Percentiles rank a stretch among this genome's conserved stretches.
Evolutionary conservation across 2,888 invertebrate genomes (phyloP).

Genomic region (Cataglyphis rosenhaueri): DNA sequence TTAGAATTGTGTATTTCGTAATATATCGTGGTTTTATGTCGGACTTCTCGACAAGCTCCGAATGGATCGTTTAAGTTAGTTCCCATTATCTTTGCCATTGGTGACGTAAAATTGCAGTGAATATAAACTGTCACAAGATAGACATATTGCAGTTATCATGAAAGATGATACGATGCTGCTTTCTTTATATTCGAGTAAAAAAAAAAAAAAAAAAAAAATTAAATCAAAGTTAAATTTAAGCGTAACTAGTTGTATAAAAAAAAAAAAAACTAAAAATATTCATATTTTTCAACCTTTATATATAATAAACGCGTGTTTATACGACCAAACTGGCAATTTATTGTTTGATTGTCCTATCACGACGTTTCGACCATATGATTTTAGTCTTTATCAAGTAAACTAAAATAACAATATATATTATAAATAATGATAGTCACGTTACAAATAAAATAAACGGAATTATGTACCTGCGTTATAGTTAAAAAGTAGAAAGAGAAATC

Average conservation of each 20-base stretch:
- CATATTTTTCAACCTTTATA: not conserved
- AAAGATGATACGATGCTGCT: not conserved
- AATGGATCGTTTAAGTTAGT: constrained; percentile 28
- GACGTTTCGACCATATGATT: no score
- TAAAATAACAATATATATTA: no score
- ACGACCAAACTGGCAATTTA: no score
- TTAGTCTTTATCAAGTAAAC: no score
- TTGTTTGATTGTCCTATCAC: no score
- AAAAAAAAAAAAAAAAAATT: not conserved
- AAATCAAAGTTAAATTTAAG: not conserved
- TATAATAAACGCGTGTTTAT: no score
- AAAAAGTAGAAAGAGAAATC: no score
- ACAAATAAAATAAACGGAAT: no score
- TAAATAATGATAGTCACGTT: no score
- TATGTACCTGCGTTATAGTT: no score
- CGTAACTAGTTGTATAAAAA: not conserved
- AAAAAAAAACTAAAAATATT: not conserved
- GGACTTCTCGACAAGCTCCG: constrained; percentile 23
- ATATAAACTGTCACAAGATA: not conserved
- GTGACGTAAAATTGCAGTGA: not conserved
- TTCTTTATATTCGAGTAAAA: not conserved
- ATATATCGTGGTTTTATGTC: constrained; percentile 35
- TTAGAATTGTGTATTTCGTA: constrained; percentile 35
- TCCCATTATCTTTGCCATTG: not conserved
- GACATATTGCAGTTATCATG: not conserved